These are phyloP conservation scores for Euproctis similis DNA, from an alignment of 2,888 invertebrate species.

Conservation along the genomic window DNA sequence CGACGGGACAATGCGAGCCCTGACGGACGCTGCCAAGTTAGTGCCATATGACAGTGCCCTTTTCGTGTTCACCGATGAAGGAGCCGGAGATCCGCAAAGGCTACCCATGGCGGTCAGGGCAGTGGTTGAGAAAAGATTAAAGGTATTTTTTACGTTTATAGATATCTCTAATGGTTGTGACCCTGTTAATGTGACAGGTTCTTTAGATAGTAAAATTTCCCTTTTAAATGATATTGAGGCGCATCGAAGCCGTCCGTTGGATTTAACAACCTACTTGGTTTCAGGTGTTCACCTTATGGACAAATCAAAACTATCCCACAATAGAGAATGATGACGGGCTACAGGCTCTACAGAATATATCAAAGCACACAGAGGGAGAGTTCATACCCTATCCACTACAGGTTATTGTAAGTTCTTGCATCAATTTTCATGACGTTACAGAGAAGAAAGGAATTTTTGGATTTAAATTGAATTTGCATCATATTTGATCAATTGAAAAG, in stretches of 20 bases:
- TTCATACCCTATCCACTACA: conserved; percentile 54
- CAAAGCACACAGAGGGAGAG: conserved; percentile 57
- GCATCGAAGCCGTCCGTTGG: background rate
- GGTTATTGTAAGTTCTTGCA: conserved; percentile 39
- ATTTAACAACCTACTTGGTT: background rate
- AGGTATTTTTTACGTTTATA: conserved; percentile 29
- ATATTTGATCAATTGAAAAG: too few relatives aligned
- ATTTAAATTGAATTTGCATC: too few relatives aligned
- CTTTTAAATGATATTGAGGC: background rate
- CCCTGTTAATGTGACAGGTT: too few relatives aligned
- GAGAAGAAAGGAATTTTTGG: background rate
- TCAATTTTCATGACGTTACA: too few relatives aligned
- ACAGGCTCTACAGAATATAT: conserved; percentile 51
- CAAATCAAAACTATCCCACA: conserved; percentile 47
- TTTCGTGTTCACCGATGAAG: conserved; percentile 76
- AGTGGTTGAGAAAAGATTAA: conserved; percentile 58
- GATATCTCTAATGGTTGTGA: too few relatives aligned
- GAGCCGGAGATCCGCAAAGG: conserved; percentile 64
- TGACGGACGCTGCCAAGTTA: conserved; percentile 75
- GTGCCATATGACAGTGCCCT: conserved; percentile 79
- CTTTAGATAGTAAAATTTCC: too few relatives aligned
- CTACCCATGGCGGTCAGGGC: conserved; percentile 54
- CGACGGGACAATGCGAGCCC: conserved; percentile 76
- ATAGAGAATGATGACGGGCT: conserved; percentile 44
- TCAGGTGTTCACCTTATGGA: conserved; percentile 69